phyloP scores from a whole-genome alignment of 2,797 vertebrate genomes.

The Parambassis ranga region DNA sequence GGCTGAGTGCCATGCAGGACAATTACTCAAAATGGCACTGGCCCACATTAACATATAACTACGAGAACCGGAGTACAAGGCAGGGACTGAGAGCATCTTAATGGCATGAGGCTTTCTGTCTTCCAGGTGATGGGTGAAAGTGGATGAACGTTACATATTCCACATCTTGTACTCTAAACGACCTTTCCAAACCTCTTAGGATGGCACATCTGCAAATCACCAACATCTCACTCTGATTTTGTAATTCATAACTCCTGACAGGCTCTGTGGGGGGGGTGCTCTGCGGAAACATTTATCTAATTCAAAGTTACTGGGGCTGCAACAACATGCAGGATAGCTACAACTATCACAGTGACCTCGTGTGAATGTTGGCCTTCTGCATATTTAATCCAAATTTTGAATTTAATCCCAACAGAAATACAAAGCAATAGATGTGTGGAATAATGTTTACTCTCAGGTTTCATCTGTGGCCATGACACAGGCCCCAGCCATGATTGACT shows the following conservation, averaged over 20 bases:
- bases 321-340: not conserved
- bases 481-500: slow-evolving; percentile 57
- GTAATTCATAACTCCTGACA: slow-evolving; percentile 13
- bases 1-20: slow-evolving; percentile 73
- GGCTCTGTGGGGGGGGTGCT: slow-evolving; percentile 11
- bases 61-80: slow-evolving; percentile 44
- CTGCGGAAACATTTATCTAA: slow-evolving; percentile 5
- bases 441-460: not conserved
- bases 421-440: not conserved
- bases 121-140: slow-evolving; percentile 26
- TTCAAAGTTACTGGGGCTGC: slow-evolving; percentile 19
- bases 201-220: slow-evolving; percentile 16
- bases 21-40: slow-evolving; percentile 75
- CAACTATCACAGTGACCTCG: not conserved
- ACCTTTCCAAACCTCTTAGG: not conserved
- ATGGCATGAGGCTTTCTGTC: slow-evolving; percentile 48
- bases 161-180: slow-evolving; percentile 8
- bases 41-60: slow-evolving; percentile 74
- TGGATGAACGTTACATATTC: slow-evolving; percentile 26
- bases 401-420: not conserved
- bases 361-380: not conserved
- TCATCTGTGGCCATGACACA: slow-evolving; percentile 27
- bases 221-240: slow-evolving; percentile 14
- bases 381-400: not conserved
- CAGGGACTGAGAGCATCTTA: slow-evolving; percentile 39